Evolutionary conservation across 2,888 invertebrate genomes (phyloP), one percentile per base, ranked within the genome.

Genomic region (Helobdella robusta): DNA sequence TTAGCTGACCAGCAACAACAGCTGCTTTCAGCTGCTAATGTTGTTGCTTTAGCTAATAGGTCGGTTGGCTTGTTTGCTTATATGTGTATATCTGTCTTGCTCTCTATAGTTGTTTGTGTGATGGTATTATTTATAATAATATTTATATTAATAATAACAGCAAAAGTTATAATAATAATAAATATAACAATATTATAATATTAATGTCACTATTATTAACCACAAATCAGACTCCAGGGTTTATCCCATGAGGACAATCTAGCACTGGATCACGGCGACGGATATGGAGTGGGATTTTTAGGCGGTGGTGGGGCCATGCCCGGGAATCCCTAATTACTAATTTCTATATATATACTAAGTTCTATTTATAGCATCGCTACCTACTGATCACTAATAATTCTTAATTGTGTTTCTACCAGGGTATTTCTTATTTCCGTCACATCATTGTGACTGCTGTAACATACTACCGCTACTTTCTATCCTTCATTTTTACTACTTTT

Each of bases 231-330:
- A 3, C 64, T 59, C 20, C 65, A 64, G 62, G 66, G 66, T 6
- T 59, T 66, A n/a, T 30, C 28, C 56, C 28, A 23, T 18, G 23
- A 54, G 46, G 64, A 66, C 2, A 54, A 60, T 3, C 59, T 48
- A 2, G 59, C 32, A 2, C 61, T 56, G 23, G 66, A 67, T 40
- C 67, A 67, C 46, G 62, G 63, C 2, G 68, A 68, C 34, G 68
- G 68, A 5, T 68, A 68, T 34, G 68, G 68, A 34, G 65, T 68
- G 23, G 68, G 64, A 50, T 54, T 67, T 28, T 59, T 66, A 23
- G 66, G 67, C 23, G 60, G 65, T 3, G 67, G 64, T 2, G 66
- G 64, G n/a, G 67, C 62, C 30, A 62, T 62, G 4, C 20, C 28
- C 11, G 62, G 62, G 11, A 54, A 54, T n/a, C n/a, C n/a, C n/a